Percentiles rank a stretch among this genome's conserved stretches.
Evolutionary conservation across 2,113 vertebrate species (phyloP).

Genomic region (Mionectes macconnelli): DNA sequence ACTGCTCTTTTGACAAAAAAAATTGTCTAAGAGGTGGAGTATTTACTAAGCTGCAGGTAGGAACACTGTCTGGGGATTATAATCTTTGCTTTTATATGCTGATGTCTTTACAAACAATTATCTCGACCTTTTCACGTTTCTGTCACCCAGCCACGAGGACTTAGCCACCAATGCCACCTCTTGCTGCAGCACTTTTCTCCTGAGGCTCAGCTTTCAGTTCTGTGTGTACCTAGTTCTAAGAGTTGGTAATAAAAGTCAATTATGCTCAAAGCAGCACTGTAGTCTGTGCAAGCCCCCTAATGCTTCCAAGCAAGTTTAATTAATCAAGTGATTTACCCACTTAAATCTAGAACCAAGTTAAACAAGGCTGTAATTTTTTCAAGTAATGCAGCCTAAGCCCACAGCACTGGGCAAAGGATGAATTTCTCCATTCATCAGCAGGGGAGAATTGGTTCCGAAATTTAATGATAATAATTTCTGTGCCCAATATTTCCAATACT

Average conservation of each 20-base stretch:
- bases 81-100: neutral
- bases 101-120: neutral
- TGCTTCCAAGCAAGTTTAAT: neutral
- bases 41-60: neutral
- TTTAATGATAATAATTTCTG: neutral
- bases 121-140: neutral
- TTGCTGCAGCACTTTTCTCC: neutral
- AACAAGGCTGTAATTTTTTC: neutral
- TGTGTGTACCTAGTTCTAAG: neutral
- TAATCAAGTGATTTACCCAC: neutral
- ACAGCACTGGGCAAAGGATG: neutral
- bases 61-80: neutral
- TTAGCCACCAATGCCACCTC: neutral
- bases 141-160: neutral
- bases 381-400: neutral
- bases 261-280: neutral
- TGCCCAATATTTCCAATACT: neutral
- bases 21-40: neutral
- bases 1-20: neutral
- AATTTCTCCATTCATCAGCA: neutral
- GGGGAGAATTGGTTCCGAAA: neutral
- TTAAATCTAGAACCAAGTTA: neutral
- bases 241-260: neutral
- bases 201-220: neutral
- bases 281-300: neutral